Conservation (phyloP, 2,888 invertebrate genomes). For the Poecilus cupreus region DNA sequence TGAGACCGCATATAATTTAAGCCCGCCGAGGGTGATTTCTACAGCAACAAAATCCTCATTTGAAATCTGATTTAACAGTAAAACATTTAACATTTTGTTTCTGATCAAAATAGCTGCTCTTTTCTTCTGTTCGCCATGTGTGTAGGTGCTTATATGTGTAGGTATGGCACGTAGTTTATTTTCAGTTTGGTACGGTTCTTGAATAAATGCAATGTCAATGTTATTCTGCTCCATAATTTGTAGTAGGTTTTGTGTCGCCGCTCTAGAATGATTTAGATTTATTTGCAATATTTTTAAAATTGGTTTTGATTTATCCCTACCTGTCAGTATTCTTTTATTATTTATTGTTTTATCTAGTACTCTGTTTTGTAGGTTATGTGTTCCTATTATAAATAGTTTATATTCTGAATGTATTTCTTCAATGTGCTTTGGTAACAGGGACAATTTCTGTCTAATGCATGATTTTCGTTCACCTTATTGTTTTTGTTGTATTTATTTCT, state of each 20-base stretch:
- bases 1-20: too few relatives aligned
- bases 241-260: neutral
- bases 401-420: too few relatives aligned
- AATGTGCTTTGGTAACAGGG: neutral
- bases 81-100: neutral
- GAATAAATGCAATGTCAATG: too few relatives aligned
- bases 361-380: too few relatives aligned
- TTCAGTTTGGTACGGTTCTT: neutral
- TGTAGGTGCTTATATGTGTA: neutral
- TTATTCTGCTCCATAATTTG: neutral
- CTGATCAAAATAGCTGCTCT: neutral
- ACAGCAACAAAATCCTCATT: too few relatives aligned
- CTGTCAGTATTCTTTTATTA: neutral
- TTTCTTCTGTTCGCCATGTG: neutral
- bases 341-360: too few relatives aligned
- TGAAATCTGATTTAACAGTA: neutral
- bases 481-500: neutral
- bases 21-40: too few relatives aligned
- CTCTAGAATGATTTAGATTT: neutral
- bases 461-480: neutral
- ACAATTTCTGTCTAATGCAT: neutral
- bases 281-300: neutral
- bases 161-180: neutral
- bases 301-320: neutral
- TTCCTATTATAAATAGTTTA: neutral